Conservation (phyloP, 2,113 vertebrate genomes). For the Scortum barcoo region DNA sequence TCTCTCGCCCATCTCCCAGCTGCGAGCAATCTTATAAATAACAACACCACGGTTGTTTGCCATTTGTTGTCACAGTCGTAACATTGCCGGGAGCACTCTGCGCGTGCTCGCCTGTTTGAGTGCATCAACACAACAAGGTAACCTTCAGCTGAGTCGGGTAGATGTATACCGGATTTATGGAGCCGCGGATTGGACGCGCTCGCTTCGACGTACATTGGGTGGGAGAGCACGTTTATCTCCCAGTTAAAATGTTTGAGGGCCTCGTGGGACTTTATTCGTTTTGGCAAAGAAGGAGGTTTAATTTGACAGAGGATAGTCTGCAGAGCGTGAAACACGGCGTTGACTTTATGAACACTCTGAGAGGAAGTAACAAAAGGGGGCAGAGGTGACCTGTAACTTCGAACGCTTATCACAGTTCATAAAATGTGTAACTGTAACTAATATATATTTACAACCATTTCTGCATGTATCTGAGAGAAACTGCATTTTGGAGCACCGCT, state of each 20-base stretch:
- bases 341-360: conserved; percentile 24
- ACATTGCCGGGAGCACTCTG: conserved; percentile 56
- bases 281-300: conserved; percentile 31
- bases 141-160: conserved; percentile 59
- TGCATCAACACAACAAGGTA: conserved; percentile 53
- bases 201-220: conserved; percentile 20
- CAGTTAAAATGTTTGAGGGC: conserved; percentile 38
- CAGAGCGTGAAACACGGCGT: conserved; percentile 16
- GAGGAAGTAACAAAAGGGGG: not conserved
- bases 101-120: conserved; percentile 49
- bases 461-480: not conserved
- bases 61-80: conserved; percentile 58
- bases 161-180: conserved; percentile 50
- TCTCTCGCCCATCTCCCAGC: conserved; percentile 11
- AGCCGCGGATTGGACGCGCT: conserved; percentile 33
- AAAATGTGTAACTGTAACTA: no score
- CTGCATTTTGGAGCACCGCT: not conserved
- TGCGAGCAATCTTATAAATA: conserved; percentile 59
- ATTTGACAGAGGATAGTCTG: conserved; percentile 45
- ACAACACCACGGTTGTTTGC: conserved; percentile 42
- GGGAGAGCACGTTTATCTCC: conserved; percentile 24
- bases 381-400: not conserved
- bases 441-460: not conserved
- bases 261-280: conserved; percentile 32
- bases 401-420: not conserved